These are phyloP conservation scores for Gibbula magus DNA, from an alignment of 2,888 invertebrate genomes.

Conservation along the genomic window DNA sequence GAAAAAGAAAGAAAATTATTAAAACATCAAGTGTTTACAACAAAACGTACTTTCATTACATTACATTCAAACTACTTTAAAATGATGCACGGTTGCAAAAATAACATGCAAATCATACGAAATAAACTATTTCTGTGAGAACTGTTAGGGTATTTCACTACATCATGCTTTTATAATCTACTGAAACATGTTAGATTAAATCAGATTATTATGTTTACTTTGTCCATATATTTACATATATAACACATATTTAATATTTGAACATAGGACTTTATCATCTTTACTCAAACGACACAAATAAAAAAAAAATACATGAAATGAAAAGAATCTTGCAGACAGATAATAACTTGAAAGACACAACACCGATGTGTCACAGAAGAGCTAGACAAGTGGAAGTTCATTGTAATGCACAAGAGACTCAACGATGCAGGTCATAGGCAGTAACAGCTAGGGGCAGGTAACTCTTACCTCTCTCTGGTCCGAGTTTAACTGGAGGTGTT, in stretches of 20 bases:
- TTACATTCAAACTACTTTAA: background rate
- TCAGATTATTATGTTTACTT: background rate
- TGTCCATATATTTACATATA: too few relatives aligned
- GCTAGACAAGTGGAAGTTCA: too few relatives aligned
- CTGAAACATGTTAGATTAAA: background rate
- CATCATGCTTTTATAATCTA: too few relatives aligned
- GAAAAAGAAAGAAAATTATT: conserved; percentile 6
- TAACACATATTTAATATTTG: too few relatives aligned
- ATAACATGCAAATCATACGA: background rate
- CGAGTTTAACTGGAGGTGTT: conserved; percentile 71
- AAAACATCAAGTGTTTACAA: background rate
- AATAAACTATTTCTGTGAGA: background rate
- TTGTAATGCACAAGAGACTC: too few relatives aligned
- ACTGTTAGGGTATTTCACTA: background rate
- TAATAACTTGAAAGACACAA: too few relatives aligned
- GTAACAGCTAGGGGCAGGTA: background rate
- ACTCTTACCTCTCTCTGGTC: conserved; percentile 72
- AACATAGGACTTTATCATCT: too few relatives aligned
- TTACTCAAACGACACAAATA: too few relatives aligned
- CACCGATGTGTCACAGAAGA: too few relatives aligned
- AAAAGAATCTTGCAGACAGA: background rate
- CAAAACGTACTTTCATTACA: background rate
- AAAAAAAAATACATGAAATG: background rate
- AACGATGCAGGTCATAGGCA: too few relatives aligned
- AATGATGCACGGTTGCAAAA: background rate